A percentile compares a stretch with the other conserved stretches of the same genome.
These are phyloP conservation scores for Sitta carolinensis DNA, from an alignment of 2,797 vertebrate species.

Conservation along the genomic window DNA sequence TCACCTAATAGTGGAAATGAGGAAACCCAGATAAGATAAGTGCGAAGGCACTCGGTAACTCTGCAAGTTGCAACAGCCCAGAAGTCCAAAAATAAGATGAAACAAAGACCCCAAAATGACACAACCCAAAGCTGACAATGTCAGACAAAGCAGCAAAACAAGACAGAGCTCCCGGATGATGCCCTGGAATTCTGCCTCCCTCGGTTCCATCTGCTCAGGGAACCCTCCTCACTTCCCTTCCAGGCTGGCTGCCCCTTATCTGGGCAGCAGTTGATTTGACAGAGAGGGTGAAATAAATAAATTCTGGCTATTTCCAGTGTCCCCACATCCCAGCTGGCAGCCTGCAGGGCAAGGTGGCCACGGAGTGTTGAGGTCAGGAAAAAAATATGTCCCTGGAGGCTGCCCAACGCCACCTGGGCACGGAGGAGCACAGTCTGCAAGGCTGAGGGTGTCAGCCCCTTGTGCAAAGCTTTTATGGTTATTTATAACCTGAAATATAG, in stretches of 20 bases:
- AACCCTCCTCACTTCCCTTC: background rate
- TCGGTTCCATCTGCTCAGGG: background rate
- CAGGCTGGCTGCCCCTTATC: slow-evolving; percentile 6
- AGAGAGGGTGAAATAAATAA: background rate
- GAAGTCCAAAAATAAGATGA: background rate
- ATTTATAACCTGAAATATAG: slow-evolving; percentile 34
- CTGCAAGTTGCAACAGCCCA: background rate
- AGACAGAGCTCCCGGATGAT: background rate
- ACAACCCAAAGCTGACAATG: background rate
- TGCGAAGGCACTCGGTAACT: slow-evolving; percentile 31
- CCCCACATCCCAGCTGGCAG: background rate
- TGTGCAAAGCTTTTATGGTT: background rate
- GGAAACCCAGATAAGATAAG: slow-evolving; percentile 74
- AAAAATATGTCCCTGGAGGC: background rate
- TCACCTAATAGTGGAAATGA: slow-evolving; percentile 76
- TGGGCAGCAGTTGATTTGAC: background rate
- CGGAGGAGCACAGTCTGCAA: background rate
- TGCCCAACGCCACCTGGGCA: slow-evolving; percentile 40
- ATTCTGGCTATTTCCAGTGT: background rate
- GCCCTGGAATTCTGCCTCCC: background rate
- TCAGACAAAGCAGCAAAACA: background rate
- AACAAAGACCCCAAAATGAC: background rate
- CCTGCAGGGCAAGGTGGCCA: background rate
- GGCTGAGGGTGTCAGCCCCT: slow-evolving; percentile 28
- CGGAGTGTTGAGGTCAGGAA: background rate